A percentile compares a stretch with the other conserved stretches of the same genome.
These are phyloP conservation scores for Orycteropus afer DNA, from an alignment of 2,113 vertebrate species.

Conservation along the genomic window DNA sequence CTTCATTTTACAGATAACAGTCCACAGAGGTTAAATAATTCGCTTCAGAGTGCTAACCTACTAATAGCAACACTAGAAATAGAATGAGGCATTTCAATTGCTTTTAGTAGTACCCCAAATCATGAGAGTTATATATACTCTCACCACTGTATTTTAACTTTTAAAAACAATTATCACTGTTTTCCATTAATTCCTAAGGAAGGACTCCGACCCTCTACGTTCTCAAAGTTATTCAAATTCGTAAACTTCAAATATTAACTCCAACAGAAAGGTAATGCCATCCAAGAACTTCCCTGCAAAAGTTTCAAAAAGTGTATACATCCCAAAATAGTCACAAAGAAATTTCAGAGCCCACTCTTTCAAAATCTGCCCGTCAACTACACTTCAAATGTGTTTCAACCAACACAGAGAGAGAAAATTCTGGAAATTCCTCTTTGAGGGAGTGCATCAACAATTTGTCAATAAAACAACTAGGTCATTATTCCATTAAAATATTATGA, in stretches of 20 bases:
- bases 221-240: constrained; percentile 39
- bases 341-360: not conserved
- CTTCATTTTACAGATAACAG: constrained; percentile 49
- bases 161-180: constrained; percentile 45
- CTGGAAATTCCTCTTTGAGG: constrained; percentile 24
- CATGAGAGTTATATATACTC: not conserved
- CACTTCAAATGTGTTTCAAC: not conserved
- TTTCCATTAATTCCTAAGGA: constrained; percentile 47
- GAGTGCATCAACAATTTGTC: not conserved
- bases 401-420: constrained; percentile 25
- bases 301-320: not conserved
- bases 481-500: not conserved
- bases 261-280: constrained; percentile 9
- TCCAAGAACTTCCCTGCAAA: not conserved
- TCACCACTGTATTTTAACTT: constrained; percentile 34
- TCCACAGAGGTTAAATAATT: constrained; percentile 49
- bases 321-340: not conserved
- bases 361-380: constrained; percentile 15
- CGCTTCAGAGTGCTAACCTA: constrained; percentile 33
- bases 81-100: constrained; percentile 67
- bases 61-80: constrained; percentile 59
- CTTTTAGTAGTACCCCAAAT: constrained; percentile 37
- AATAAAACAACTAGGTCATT: constrained; percentile 11
- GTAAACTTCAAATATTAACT: constrained; percentile 59
- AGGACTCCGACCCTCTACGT: constrained; percentile 41